Base-by-base conservation (phyloP, 53 echinoderm and acorn worm genomes). In the Antedon mediterranea region DNA sequence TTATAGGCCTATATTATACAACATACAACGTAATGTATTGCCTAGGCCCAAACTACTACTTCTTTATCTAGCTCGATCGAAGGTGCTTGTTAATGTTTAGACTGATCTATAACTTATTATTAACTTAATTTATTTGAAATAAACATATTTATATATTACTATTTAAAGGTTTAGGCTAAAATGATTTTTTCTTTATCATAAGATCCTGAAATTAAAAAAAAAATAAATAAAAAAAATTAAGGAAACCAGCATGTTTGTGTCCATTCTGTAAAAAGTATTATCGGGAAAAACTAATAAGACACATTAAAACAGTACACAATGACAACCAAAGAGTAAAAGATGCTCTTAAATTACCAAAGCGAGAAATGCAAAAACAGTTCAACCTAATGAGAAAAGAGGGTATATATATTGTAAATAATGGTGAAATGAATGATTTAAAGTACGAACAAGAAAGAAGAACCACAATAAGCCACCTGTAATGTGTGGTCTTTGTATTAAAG, bases 271-370 rank as follows among this genome's bases (percentile, higher is more conserved):
- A 31, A 26, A 80, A 76, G 31, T 70, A 76, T 41, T 88, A 34
- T 43, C 43, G 42, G 29, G 88, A 88, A 43, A 88, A 84, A 72
- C 80, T 88, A 29, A 31, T 88, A 30, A 78, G 88, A 82, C 85
- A 88, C 79, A 88, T 88, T 8, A 72, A 32, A 71, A 78, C 28
- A n/a, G 81, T 43, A 42, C 88, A 88, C 71, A 85, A 79, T 31
- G 43, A 85, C 31, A 30, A 72, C 43, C 31, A 43, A 44, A 70
- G 82, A 71, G 84, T 88, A 28, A 78, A 33, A 34, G 75, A 42
- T n/a, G 89, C 89, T 43, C 28, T 82, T 73, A 89, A 89, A 71
- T 85, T 85, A 29, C 89, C 89, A 29, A 82, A 82, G 33, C 78
- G 76, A 72, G 82, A 89, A 75, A 82, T 76, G 78, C 32, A 82